A percentile compares a stretch with the other conserved stretches of the same genome.
Evolutionary conservation across 1,140 invertebrate species (phyloP).

Genomic region (Eupristina koningsbergeri): DNA sequence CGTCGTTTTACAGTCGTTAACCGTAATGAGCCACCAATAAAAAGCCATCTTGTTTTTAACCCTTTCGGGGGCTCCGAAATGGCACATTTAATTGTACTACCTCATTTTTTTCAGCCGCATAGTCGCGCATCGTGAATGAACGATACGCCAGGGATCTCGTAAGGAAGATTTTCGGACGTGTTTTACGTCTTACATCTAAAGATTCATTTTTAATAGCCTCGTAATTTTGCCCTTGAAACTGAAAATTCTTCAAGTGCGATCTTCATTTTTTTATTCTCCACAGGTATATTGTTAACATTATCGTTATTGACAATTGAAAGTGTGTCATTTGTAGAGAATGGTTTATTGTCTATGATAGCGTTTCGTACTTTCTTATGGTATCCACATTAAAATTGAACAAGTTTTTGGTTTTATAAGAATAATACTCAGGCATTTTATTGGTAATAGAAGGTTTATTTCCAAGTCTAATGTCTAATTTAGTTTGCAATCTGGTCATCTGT

Average conservation of each 20-base stretch:
- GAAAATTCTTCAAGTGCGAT: constrained; percentile 4
- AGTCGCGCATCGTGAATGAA: constrained; percentile 38
- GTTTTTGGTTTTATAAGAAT: too few relatives aligned
- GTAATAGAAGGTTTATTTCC: too few relatives aligned
- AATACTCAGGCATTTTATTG: too few relatives aligned
- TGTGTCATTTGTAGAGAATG: too few relatives aligned
- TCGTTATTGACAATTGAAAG: too few relatives aligned
- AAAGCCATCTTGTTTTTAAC: constrained; percentile 72
- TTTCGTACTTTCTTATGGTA: too few relatives aligned
- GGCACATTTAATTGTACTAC: constrained; percentile 66
- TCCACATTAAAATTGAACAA: too few relatives aligned
- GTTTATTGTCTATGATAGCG: too few relatives aligned
- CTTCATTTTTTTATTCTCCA: too few relatives aligned
- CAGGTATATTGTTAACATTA: too few relatives aligned
- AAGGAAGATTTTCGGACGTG: constrained; percentile 6
- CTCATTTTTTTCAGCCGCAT: constrained; percentile 55
- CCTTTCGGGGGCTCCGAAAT: constrained; percentile 61
- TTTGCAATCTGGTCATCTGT: too few relatives aligned
- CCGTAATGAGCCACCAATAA: constrained; percentile 69
- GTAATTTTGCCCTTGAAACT: background rate
- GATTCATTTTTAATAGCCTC: constrained; percentile 23
- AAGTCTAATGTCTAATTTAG: too few relatives aligned
- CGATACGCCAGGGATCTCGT: constrained; percentile 38
- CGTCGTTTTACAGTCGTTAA: constrained; percentile 72
- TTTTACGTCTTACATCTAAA: background rate